A percentile compares a stretch with the other conserved stretches of the same genome.
Conservation (phyloP, 2,113 vertebrate genomes). For the Chionis minor region DNA sequence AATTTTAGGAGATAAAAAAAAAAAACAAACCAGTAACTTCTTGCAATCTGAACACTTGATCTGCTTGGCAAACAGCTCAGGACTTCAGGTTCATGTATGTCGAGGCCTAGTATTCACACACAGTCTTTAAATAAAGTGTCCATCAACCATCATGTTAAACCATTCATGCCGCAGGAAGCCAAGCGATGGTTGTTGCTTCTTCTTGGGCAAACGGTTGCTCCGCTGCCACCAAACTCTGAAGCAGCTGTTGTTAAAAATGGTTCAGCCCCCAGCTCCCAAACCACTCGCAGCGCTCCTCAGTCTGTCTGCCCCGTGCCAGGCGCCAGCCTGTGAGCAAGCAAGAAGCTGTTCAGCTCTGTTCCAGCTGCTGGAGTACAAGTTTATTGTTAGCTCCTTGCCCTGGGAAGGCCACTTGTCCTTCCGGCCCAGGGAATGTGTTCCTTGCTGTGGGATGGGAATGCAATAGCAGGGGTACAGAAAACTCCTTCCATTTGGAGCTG, state of each 20-base stretch:
- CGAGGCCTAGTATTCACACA: not conserved
- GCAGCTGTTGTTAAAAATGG: not conserved
- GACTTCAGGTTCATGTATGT: not conserved
- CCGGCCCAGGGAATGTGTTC: fast-evolving
- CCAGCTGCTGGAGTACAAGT: not conserved
- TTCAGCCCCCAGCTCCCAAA: not conserved
- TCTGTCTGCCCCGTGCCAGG: fast-evolving
- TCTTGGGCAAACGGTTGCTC: not conserved
- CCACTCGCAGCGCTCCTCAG: fast-evolving
- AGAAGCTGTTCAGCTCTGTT: fast-evolving
- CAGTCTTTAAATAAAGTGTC: not conserved
- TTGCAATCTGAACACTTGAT: not conserved
- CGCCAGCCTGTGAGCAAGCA: not conserved
- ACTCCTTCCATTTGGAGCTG: not conserved
- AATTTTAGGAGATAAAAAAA: not conserved
- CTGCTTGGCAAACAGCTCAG: not conserved
- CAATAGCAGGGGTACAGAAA: not conserved
- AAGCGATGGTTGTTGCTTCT: not conserved
- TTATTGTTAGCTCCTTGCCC: not conserved
- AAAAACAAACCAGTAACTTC: not conserved
- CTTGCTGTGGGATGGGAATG: not conserved
- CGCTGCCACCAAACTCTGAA: not conserved
- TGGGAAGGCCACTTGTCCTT: not conserved
- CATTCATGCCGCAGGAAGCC: not conserved
- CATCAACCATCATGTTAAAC: not conserved